phyloP scores from a whole-genome alignment of 2,113 vertebrate species.

The Grantiella picta region DNA sequence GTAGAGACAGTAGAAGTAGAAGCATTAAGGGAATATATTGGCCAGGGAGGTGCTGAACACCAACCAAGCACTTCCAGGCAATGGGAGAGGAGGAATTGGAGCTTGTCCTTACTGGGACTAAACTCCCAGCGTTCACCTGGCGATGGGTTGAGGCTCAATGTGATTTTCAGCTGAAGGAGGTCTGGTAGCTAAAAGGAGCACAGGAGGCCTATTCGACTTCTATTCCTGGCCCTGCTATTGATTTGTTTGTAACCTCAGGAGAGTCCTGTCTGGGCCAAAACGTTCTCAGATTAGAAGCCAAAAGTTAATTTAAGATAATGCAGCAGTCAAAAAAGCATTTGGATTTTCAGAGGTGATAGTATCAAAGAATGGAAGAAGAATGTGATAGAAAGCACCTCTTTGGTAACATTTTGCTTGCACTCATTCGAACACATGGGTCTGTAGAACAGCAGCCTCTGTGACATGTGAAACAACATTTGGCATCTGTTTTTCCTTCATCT shows the following conservation, averaged over 20 bases:
- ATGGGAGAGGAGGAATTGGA: not conserved
- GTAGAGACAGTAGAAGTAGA: not conserved
- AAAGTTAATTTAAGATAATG: slow-evolving; percentile 23
- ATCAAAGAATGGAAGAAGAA: not conserved
- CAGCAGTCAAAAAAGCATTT: not conserved
- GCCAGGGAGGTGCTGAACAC: not conserved
- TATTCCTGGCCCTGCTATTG: slow-evolving; percentile 22
- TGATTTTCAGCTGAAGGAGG: not conserved
- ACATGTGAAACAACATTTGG: slow-evolving; percentile 1
- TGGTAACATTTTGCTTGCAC: not conserved
- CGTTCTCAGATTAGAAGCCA: not conserved
- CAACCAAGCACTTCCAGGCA: not conserved
- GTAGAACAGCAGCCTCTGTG: not conserved
- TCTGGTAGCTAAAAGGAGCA: not conserved
- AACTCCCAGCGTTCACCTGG: not conserved
- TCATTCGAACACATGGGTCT: not conserved
- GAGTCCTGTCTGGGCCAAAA: not conserved
- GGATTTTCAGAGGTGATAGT: slow-evolving; percentile 2
- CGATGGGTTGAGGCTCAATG: not conserved
- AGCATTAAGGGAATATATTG: fast-evolving
- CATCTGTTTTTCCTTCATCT: slow-evolving; percentile 23
- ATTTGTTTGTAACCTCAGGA: not conserved
- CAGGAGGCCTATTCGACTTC: not conserved
- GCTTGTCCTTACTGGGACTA: not conserved
- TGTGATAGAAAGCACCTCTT: not conserved